Percentiles rank a stretch among this genome's conserved stretches.
These are phyloP conservation scores for Nemoura dubitans DNA, from an alignment of 2,888 invertebrate genomes.

Conservation along the genomic window DNA sequence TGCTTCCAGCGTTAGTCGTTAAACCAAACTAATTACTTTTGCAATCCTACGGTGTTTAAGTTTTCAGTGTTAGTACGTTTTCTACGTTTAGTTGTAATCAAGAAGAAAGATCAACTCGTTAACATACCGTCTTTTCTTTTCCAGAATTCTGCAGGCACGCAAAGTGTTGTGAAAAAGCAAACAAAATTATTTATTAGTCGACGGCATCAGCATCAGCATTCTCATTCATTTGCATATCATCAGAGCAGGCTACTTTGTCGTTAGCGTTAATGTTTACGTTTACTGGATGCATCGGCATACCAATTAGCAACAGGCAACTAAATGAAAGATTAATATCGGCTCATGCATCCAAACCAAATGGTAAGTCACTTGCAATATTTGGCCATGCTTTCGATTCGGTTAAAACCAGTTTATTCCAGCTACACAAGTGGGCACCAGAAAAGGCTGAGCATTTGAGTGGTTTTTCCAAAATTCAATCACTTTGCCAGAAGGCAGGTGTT, in stretches of 20 bases:
- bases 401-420: too few relatives aligned
- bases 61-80: background rate
- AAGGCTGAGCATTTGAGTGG: too few relatives aligned
- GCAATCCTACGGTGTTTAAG: background rate
- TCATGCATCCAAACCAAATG: background rate
- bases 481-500: too few relatives aligned
- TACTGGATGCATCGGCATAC: background rate
- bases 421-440: too few relatives aligned
- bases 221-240: conserved; percentile 46
- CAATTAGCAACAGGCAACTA: background rate
- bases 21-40: background rate
- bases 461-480: too few relatives aligned
- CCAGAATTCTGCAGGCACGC: conserved; percentile 78
- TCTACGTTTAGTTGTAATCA: background rate
- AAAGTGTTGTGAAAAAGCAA: conserved; percentile 57
- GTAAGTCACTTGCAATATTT: too few relatives aligned
- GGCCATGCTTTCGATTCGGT: too few relatives aligned
- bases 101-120: background rate
- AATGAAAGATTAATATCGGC: background rate
- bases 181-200: conserved; percentile 48
- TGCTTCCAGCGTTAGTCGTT: too few relatives aligned
- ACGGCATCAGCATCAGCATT: conserved; percentile 20
- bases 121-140: conserved; percentile 85
- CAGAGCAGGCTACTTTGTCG: conserved; percentile 43
- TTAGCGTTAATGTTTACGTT: background rate